Evolutionary conservation across 64 coral and sea anemone species (phyloP).

Genomic region (Porites lutea): DNA sequence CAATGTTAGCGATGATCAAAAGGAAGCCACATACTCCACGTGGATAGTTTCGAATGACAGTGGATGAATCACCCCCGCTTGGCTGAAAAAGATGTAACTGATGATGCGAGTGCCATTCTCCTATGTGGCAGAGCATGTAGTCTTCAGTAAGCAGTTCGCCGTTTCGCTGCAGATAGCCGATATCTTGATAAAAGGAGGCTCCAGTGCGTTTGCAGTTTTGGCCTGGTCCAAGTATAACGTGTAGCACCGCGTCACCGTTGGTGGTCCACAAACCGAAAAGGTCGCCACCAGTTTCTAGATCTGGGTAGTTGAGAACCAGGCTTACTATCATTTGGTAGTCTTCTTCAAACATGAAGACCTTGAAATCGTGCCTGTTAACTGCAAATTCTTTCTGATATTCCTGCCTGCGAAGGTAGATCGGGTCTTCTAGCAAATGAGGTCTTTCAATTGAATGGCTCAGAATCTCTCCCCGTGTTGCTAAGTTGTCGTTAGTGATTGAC

Average conservation of each 20-base stretch:
- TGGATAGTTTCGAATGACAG: constrained; percentile 67
- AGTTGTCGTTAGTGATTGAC: neutral
- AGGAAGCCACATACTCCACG: constrained; percentile 62
- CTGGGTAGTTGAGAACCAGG: constrained; percentile 49
- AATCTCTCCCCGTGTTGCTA: neutral
- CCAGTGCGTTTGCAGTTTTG: constrained; percentile 57
- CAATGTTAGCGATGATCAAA: constrained; percentile 75
- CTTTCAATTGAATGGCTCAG: neutral
- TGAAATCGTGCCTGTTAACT: constrained; percentile 13
- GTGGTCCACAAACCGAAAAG: constrained; percentile 87
- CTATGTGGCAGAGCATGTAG: constrained; percentile 87
- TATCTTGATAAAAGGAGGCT: constrained; percentile 78
- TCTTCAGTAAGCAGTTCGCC: constrained; percentile 60
- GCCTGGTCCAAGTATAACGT: constrained; percentile 77
- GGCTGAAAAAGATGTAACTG: constrained; percentile 54
- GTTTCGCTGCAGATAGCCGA: constrained; percentile 63
- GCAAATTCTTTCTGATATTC: neutral
- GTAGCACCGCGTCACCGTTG: constrained; percentile 56
- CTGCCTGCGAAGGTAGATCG: neutral
- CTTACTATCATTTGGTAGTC: constrained; percentile 45
- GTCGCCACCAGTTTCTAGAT: constrained; percentile 83
- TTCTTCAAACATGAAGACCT: constrained; percentile 47
- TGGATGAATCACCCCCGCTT: constrained; percentile 64
- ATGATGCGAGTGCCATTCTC: constrained; percentile 92
- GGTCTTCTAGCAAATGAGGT: neutral